Conservation (phyloP, 2,888 invertebrate species). For the Andrena haemorrhoa region DNA sequence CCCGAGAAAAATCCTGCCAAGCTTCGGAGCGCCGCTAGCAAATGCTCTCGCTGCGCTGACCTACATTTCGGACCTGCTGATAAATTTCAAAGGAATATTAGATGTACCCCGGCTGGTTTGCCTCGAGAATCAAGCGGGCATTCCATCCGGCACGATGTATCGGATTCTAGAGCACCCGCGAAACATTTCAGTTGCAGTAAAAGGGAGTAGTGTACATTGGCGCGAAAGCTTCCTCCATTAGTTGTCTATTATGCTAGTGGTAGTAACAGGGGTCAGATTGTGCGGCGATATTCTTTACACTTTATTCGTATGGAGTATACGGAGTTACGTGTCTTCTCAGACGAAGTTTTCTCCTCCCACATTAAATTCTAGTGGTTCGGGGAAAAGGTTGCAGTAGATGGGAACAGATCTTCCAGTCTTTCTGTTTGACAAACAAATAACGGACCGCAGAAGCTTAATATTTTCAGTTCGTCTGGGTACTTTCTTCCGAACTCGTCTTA, state of each 20-base stretch:
- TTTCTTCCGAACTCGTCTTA: not conserved
- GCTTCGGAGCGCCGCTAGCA: slow-evolving; percentile 40
- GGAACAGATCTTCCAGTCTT: not conserved
- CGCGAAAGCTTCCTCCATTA: not conserved
- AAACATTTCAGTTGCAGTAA: not conserved
- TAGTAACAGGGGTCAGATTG: too few relatives aligned
- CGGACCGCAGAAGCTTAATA: not conserved
- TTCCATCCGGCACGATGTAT: slow-evolving; percentile 12
- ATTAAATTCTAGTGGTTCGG: not conserved
- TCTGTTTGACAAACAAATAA: not conserved
- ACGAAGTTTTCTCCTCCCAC: not conserved
- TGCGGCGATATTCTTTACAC: too few relatives aligned
- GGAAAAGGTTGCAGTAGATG: not conserved
- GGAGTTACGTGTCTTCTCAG: too few relatives aligned
- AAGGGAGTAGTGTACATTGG: not conserved
- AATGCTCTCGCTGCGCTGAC: slow-evolving; percentile 52
- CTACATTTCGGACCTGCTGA: slow-evolving; percentile 45
- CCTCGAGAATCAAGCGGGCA: slow-evolving; percentile 26
- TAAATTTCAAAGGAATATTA: slow-evolving; percentile 52
- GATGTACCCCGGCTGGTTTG: slow-evolving; percentile 34
- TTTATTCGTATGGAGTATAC: too few relatives aligned
- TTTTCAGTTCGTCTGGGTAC: not conserved
- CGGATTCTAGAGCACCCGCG: not conserved
- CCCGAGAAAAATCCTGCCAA: slow-evolving; percentile 46
- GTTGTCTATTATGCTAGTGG: too few relatives aligned